Evolutionary conservation across 2,113 vertebrate genomes (phyloP).

Genomic region (Prunella himalayana): DNA sequence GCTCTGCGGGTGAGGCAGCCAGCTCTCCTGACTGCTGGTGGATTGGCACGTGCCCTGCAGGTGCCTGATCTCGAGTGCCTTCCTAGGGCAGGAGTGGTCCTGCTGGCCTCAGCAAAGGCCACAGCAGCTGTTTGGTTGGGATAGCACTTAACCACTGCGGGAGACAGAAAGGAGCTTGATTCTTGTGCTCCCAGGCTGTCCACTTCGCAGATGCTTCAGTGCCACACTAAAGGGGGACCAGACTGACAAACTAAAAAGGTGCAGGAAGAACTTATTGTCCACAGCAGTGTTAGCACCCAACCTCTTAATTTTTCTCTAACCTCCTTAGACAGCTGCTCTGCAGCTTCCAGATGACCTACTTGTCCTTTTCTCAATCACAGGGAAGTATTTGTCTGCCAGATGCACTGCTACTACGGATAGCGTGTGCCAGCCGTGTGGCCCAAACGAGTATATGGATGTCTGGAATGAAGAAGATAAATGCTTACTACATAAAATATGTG

Average conservation of each 20-base stretch:
- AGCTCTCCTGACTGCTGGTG: background rate
- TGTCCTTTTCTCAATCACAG: conserved; percentile 59
- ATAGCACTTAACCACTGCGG: fast-evolving
- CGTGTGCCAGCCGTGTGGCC: conserved; percentile 73
- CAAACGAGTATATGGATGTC: conserved; percentile 83
- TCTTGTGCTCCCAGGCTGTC: background rate
- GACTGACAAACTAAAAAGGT: background rate
- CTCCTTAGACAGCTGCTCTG: background rate
- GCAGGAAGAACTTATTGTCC: background rate
- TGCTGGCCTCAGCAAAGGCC: background rate
- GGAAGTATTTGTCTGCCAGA: conserved; percentile 73
- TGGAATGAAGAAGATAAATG: conserved; percentile 84
- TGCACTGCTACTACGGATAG: conserved; percentile 76
- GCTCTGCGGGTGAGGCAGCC: background rate
- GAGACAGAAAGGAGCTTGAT: background rate
- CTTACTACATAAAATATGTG: conserved; percentile 84
- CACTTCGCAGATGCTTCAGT: background rate
- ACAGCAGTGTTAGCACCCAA: background rate
- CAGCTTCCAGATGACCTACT: background rate
- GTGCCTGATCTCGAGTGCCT: background rate
- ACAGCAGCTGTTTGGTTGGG: background rate
- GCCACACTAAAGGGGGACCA: background rate
- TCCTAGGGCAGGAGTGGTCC: background rate
- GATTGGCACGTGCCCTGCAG: background rate
- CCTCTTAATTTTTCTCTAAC: background rate